phyloP scores from a whole-genome alignment of 2,797 vertebrate species.

The Cyclura pinguis region DNA sequence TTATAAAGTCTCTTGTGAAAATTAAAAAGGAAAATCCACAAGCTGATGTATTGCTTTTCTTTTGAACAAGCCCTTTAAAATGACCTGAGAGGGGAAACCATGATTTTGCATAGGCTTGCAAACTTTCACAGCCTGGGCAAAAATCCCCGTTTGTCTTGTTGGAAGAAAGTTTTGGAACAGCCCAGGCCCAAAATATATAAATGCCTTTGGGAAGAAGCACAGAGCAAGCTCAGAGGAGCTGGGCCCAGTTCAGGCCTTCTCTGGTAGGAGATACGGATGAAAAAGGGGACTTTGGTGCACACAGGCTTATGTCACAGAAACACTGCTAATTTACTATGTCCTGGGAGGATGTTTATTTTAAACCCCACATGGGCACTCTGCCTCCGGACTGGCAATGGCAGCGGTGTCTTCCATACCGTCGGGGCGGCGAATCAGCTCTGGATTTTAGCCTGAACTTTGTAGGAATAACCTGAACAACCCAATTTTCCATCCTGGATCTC shows the following conservation, averaged over 20 bases:
- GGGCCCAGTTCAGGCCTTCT: neutral
- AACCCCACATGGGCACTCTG: too few relatives aligned
- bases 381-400: too few relatives aligned
- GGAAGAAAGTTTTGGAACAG: neutral
- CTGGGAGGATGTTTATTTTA: neutral
- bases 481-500: too few relatives aligned
- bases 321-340: neutral
- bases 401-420: too few relatives aligned
- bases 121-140: neutral
- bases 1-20: conserved; percentile 96
- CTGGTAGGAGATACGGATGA: too few relatives aligned
- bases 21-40: conserved; percentile 82
- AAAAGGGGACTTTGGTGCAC: neutral
- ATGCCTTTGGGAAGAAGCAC: neutral
- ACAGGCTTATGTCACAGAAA: neutral
- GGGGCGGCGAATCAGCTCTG: too few relatives aligned
- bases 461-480: too few relatives aligned
- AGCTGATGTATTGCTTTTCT: conserved; percentile 89
- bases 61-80: too few relatives aligned
- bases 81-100: too few relatives aligned
- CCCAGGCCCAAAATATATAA: too few relatives aligned
- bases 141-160: neutral
- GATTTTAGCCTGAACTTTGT: too few relatives aligned
- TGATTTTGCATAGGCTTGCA: neutral
- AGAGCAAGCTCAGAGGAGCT: neutral